Conservation (phyloP, 2,113 vertebrate species). For the Nannospalax galili region DNA sequence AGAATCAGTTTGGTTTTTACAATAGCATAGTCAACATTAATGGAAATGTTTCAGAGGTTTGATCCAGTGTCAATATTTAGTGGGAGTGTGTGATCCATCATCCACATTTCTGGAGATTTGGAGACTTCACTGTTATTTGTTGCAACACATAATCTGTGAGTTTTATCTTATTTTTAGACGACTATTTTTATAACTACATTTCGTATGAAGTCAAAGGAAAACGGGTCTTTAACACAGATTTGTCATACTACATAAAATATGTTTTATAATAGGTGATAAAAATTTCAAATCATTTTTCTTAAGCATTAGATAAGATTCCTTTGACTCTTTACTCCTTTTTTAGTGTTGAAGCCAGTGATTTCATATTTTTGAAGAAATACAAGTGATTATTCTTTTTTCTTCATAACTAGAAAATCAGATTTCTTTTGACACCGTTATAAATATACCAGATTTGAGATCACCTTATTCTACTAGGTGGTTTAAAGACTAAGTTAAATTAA, state of each 20-base stretch:
- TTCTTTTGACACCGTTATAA: slow-evolving; percentile 53
- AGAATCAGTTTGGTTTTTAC: slow-evolving; percentile 49
- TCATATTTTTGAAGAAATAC: slow-evolving; percentile 46
- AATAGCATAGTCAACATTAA: slow-evolving; percentile 12
- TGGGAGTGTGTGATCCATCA: slow-evolving; percentile 20
- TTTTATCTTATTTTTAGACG: slow-evolving; percentile 73
- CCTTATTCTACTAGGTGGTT: slow-evolving; percentile 9
- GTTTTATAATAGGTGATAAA: slow-evolving; percentile 70
- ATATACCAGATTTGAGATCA: slow-evolving; percentile 1
- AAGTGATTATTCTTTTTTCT: slow-evolving; percentile 52
- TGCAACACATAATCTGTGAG: slow-evolving; percentile 65
- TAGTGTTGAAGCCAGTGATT: slow-evolving; percentile 40
- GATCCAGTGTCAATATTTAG: background rate
- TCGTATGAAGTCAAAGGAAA: slow-evolving; percentile 66
- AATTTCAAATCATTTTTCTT: slow-evolving; percentile 56
- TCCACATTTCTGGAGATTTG: slow-evolving; percentile 62
- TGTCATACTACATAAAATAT: slow-evolving; percentile 59
- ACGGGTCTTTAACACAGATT: slow-evolving; percentile 56
- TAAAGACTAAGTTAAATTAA: slow-evolving; percentile 41
- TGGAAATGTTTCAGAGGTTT: slow-evolving; percentile 42
- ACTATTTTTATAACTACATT: slow-evolving; percentile 73
- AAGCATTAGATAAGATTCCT: slow-evolving; percentile 58
- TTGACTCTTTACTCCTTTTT: slow-evolving; percentile 55
- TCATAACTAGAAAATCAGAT: slow-evolving; percentile 51
- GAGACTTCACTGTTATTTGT: slow-evolving; percentile 63